A percentile compares a stretch with the other conserved stretches of the same genome.
Evolutionary conservation across 1,140 invertebrate genomes (phyloP).

Genomic region (Calliphora vicina): DNA sequence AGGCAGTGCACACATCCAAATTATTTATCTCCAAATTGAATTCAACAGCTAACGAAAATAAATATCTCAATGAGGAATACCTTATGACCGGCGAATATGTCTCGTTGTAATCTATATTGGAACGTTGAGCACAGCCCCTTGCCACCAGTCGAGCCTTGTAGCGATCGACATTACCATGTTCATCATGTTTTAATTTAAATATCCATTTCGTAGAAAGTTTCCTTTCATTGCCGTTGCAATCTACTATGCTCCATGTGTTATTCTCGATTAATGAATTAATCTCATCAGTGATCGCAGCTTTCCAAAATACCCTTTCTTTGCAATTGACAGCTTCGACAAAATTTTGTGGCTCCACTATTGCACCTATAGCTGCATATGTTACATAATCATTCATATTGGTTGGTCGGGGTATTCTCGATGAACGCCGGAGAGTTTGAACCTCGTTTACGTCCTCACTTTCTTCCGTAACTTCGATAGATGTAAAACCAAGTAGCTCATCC

Average conservation of each 20-base stretch:
- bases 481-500: too few species aligned
- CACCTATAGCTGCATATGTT: not conserved
- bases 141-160: conserved; percentile 61
- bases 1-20: conserved; percentile 59
- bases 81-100: conserved; percentile 46
- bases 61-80: conserved; percentile 29
- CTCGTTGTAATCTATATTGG: conserved; percentile 57
- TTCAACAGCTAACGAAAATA: conserved; percentile 15
- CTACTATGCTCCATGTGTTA: conserved; percentile 40
- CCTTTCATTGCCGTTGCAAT: not conserved
- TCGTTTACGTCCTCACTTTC: not conserved
- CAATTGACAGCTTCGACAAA: not conserved
- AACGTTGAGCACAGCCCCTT: conserved; percentile 49
- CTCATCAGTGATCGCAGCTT: conserved; percentile 50
- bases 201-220: conserved; percentile 7
- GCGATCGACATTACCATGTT: conserved; percentile 42
- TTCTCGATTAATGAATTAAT: conserved; percentile 51
- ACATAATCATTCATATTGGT: not conserved
- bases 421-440: not conserved
- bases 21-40: conserved; percentile 37
- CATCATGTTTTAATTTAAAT: conserved; percentile 13
- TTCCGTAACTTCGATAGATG: not conserved
- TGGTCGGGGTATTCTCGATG: not conserved
- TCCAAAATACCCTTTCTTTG: conserved; percentile 43
- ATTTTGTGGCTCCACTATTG: conserved; percentile 37